A percentile compares a stretch with the other conserved stretches of the same genome.
These are phyloP conservation scores for Eriocheir sinensis DNA, from an alignment of 1,140 invertebrate genomes.

Conservation along the genomic window DNA sequence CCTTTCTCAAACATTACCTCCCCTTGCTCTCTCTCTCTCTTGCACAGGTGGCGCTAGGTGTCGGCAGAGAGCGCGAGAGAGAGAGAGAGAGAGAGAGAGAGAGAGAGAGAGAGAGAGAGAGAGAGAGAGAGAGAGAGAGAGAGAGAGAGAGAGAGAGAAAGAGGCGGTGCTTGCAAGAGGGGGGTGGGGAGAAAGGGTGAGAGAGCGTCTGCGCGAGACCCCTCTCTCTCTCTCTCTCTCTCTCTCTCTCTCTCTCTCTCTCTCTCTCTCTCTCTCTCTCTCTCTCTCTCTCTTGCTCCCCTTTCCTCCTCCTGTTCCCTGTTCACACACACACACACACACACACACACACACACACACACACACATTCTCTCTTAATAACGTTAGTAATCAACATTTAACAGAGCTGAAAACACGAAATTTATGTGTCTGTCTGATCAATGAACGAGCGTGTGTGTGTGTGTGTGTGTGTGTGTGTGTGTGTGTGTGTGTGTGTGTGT, in stretches of 20 bases:
- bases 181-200: background rate
- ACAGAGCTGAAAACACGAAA: no score
- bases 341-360: background rate
- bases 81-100: background rate
- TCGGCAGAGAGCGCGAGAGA: background rate
- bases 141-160: background rate
- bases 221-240: conserved; percentile 28
- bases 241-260: background rate
- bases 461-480: conserved; percentile 43
- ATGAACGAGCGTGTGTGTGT: conserved; percentile 1
- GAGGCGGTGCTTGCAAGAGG: background rate
- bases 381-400: background rate
- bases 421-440: background rate
- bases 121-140: background rate
- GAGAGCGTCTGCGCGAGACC: background rate
- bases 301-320: no score
- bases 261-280: conserved; percentile 35
- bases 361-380: background rate
- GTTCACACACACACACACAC: background rate
- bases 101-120: background rate
- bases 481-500: conserved; percentile 57
- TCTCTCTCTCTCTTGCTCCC: background rate
- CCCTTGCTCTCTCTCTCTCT: background rate
- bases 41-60: background rate
- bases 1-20: background rate